These are phyloP conservation scores for Abscondita cerata DNA, from an alignment of 2,888 invertebrate genomes.

Conservation along the genomic window DNA sequence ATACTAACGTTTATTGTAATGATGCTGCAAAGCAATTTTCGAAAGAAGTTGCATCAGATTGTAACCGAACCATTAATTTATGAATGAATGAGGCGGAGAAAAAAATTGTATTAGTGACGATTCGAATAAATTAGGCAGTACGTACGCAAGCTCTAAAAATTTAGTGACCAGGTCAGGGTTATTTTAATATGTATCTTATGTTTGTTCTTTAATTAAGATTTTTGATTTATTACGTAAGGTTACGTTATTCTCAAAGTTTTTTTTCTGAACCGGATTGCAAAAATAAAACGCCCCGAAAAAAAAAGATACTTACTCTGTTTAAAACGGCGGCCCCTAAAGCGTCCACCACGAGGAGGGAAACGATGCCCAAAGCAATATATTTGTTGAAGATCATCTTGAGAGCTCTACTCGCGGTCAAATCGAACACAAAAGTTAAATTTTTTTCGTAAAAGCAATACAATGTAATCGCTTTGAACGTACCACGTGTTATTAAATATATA, in stretches of 20 bases:
- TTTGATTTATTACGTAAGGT: neutral
- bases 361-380: slow-evolving; percentile 11
- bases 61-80: too few species aligned
- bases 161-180: slow-evolving; percentile 9
- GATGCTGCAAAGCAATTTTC: too few species aligned
- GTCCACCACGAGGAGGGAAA: slow-evolving; percentile 11
- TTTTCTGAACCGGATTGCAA: too few species aligned
- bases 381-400: slow-evolving; percentile 9
- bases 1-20: too few species aligned
- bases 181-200: neutral
- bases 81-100: too few species aligned
- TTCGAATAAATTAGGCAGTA: too few species aligned
- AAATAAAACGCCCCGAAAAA: neutral
- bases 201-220: neutral
- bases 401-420: neutral
- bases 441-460: slow-evolving; percentile 8
- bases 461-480: slow-evolving; percentile 20
- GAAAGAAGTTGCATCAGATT: too few species aligned
- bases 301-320: slow-evolving; percentile 18
- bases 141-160: neutral
- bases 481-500: slow-evolving; percentile 26
- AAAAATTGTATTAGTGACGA: too few species aligned
- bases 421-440: slow-evolving; percentile 1
- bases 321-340: slow-evolving; percentile 11
- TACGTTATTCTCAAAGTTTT: neutral